These are phyloP conservation scores for Zhuqinia jingwanae DNA, from an alignment of 2,888 invertebrate species.

Conservation along the genomic window DNA sequence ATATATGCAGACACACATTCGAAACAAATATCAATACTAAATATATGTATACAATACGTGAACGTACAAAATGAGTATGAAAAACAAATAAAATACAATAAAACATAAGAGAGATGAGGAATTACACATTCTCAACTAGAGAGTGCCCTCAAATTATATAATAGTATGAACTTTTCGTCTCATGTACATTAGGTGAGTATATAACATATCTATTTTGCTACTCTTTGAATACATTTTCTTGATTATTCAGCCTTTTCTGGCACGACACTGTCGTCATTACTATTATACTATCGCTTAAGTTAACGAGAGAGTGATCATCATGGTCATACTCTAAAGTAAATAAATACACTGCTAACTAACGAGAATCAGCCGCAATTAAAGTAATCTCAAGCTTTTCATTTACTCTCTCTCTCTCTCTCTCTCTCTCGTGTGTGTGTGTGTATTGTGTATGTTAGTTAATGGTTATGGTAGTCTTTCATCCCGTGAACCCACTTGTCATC, in stretches of 20 bases:
- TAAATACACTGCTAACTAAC: constrained; percentile 4
- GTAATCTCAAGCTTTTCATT: constrained; percentile 26
- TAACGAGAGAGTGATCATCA: constrained; percentile 15
- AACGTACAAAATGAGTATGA: neutral
- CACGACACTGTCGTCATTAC: neutral
- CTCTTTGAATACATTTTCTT: neutral
- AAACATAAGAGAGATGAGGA: constrained; percentile 16
- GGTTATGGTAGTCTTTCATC: neutral
- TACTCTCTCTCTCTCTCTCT: neutral
- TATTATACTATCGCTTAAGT: neutral
- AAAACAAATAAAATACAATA: neutral
- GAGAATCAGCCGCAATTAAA: neutral
- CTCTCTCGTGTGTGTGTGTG: neutral
- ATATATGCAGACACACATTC: too few species aligned
- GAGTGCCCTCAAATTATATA: too few species aligned
- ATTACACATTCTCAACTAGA: neutral
- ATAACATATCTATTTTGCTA: neutral
- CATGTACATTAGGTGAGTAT: neutral
- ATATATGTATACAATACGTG: neutral
- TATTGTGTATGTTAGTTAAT: neutral
- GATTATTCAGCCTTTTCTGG: neutral
- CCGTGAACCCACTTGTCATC: neutral
- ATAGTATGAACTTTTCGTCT: too few species aligned
- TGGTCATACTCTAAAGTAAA: neutral
- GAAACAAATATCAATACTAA: too few species aligned